Base-by-base conservation (phyloP, 2,113 vertebrate species). In the Paralichthys olivaceus region DNA sequence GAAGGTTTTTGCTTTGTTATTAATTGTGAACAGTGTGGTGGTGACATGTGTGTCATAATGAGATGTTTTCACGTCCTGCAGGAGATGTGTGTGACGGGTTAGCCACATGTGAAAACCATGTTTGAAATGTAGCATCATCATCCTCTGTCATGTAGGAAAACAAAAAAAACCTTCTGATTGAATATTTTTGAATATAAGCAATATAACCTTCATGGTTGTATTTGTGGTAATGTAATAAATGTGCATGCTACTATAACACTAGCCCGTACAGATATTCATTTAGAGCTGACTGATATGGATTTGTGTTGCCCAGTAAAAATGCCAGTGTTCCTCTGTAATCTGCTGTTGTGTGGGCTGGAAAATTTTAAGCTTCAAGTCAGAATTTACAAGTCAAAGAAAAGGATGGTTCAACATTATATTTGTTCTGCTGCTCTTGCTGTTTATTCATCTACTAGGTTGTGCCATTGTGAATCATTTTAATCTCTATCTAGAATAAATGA, bases 391-490 rank as follows among this genome's bases (percentile, higher is more conserved):
- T 47, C 14, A 17, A 29, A 51, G 11, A 53, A 58, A 53, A 51
- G 29, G 15, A 22, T 43, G 2, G 1, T 40, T 7, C 49, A n/a
- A 66, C 3, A 40, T 14, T 2, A 55, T 56, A 72, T 62, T 72
- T 37, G 23, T 28, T 4, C 14, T 6, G 12, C 37, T 61, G 28
- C 29, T 74, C 1, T 57, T 54, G 14, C 37, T 60, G 32, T 54
- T 74, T 4, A 63, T 57, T 22, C 69, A 71, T 75, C 32, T 59
- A 60, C 22, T 47, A 17, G 1, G 5, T 47, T 47, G 20, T 29
- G 22, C 1, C 23, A 60, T 60, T 69, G 43, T 71, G 63, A 57
- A 58, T 62, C 72, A 55, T 60, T 70, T n/a, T 79, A 77, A 74
- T 80, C 84, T 69, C 5, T 2, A 63, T 26, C 45, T 34, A 23